Conservation (phyloP, 2,797 vertebrate genomes). For the Fratercula arctica region DNA sequence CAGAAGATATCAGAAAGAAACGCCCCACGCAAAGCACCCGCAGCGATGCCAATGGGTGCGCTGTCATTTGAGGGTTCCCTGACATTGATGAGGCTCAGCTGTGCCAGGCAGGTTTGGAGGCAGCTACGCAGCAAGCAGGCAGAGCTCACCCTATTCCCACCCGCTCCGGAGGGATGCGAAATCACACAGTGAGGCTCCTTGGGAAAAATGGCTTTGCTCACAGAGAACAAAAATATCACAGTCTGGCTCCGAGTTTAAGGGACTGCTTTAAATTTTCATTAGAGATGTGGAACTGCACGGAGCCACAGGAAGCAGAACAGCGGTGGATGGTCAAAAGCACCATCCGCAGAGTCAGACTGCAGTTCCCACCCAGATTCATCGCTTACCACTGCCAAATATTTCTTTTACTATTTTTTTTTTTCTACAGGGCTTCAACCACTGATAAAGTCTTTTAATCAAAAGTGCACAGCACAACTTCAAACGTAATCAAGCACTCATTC, state of each 20-base stretch:
- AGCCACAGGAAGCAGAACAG: not conserved
- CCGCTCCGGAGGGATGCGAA: not conserved
- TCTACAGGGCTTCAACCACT: not conserved
- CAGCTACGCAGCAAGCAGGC: not conserved
- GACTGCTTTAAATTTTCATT: not conserved
- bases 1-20: not conserved
- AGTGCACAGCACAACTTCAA: not conserved
- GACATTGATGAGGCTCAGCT: not conserved
- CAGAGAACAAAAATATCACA: not conserved
- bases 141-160: not conserved
- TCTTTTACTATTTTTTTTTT: not conserved
- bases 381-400: not conserved
- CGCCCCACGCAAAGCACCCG: not conserved
- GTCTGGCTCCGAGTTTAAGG: not conserved
- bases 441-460: not conserved
- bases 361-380: not conserved
- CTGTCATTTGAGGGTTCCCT: no score
- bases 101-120: not conserved
- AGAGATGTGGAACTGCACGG: not conserved
- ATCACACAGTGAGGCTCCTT: not conserved
- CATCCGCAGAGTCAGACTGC: not conserved
- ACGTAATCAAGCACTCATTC: not conserved
- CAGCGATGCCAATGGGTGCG: fast-evolving
- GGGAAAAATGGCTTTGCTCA: not conserved
- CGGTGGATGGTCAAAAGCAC: not conserved